These are phyloP conservation scores for Cepaea nemoralis DNA, from an alignment of 1,140 invertebrate species.

Conservation along the genomic window DNA sequence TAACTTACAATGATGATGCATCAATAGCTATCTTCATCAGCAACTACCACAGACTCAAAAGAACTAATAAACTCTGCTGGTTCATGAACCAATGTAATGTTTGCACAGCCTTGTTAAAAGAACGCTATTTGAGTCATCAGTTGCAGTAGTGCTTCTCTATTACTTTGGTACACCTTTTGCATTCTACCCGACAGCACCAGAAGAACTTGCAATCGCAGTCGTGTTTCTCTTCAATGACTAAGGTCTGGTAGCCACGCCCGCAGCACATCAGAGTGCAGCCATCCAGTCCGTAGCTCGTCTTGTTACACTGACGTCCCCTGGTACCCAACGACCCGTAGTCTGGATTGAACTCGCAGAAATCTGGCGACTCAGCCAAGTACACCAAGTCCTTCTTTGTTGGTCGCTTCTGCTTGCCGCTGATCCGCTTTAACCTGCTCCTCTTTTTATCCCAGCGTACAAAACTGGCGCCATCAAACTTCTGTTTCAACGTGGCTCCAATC, in stretches of 20 bases:
- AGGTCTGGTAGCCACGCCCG: constrained; percentile 90
- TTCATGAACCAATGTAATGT: neutral
- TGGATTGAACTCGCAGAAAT: constrained; percentile 82
- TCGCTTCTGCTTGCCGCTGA: constrained; percentile 72
- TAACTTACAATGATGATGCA: too few species aligned
- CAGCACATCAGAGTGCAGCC: constrained; percentile 75
- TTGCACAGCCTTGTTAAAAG: neutral
- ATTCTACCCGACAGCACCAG: constrained; percentile 92
- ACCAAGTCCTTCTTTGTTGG: constrained; percentile 92
- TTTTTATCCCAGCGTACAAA: constrained; percentile 75
- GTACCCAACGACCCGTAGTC: constrained; percentile 65
- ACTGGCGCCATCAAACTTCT: constrained; percentile 86
- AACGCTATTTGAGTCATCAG: constrained; percentile 67
- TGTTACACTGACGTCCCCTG: constrained; percentile 74
- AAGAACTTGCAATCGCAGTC: constrained; percentile 93
- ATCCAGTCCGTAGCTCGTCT: constrained; percentile 71
- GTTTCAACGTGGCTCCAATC: constrained; percentile 84
- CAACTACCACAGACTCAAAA: too few species aligned
- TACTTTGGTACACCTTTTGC: constrained; percentile 85
- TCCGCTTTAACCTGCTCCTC: constrained; percentile 60
- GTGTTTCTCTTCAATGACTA: constrained; percentile 86
- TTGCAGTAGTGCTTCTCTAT: constrained; percentile 89
- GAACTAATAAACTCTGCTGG: too few species aligned
- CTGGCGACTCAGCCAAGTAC: constrained; percentile 88
- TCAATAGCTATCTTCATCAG: too few species aligned